A percentile compares a stretch with the other conserved stretches of the same genome.
Conservation (phyloP, 92 coral and sea anemone genomes). For the Zoanthus gigantus region DNA sequence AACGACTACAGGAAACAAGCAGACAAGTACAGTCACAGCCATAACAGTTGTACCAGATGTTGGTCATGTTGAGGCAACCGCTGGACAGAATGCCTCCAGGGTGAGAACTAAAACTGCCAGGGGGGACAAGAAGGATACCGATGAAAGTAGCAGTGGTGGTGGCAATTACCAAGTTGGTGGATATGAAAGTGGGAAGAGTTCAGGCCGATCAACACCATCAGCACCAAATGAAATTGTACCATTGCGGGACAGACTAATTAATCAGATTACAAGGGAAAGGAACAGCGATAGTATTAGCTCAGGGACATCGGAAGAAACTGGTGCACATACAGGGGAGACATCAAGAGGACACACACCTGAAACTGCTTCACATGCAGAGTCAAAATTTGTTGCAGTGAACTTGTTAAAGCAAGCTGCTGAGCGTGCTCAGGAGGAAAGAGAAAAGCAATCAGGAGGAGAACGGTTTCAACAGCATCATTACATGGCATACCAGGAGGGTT, state of each 20-base stretch:
- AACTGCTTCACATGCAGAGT: slow-evolving; percentile 32
- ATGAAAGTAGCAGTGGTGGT: slow-evolving; percentile 27
- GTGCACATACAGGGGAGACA: slow-evolving; percentile 73
- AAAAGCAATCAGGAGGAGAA: slow-evolving; percentile 61
- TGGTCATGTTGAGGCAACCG: slow-evolving; percentile 52
- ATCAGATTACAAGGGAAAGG: slow-evolving; percentile 70
- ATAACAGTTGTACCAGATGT: slow-evolving; percentile 44
- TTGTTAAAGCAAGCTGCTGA: slow-evolving; percentile 93
- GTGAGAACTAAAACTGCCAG: slow-evolving; percentile 53
- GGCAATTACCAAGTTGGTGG: slow-evolving; percentile 52
- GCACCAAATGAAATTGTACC: slow-evolving; percentile 69
- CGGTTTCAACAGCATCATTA: slow-evolving; percentile 72
- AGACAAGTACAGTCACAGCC: slow-evolving; percentile 32
- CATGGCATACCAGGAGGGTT: slow-evolving; percentile 71
- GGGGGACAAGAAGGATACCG: slow-evolving; percentile 69
- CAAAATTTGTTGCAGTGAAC: slow-evolving; percentile 75
- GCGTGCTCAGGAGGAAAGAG: slow-evolving; percentile 77
- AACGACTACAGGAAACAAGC: slow-evolving; percentile 8
- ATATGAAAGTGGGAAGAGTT: slow-evolving; percentile 83
- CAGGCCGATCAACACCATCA: slow-evolving; percentile 89
- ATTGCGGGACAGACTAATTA: slow-evolving; percentile 69
- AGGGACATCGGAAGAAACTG: slow-evolving; percentile 84
- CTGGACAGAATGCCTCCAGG: slow-evolving; percentile 48
- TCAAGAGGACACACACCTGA: slow-evolving; percentile 60
- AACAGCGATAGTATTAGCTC: slow-evolving; percentile 98